Base-by-base conservation (phyloP, 2,888 invertebrate genomes). In the Torymus texanus region DNA sequence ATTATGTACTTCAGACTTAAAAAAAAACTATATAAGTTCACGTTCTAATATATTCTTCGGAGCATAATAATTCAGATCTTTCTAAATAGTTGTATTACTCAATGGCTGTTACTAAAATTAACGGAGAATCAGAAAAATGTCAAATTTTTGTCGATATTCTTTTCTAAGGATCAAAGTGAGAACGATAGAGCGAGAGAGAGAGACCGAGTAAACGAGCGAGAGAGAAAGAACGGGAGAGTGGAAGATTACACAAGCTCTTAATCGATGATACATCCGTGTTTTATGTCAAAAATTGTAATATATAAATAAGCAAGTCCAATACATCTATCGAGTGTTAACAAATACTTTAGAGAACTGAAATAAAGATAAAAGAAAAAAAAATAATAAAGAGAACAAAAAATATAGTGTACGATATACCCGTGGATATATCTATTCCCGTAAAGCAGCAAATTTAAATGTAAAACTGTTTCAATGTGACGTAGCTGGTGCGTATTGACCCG, bases 401-500 rank as follows among this genome's bases (percentile, higher is more conserved):
- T 56, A 55, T 70, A 78, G 8, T 67, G 61, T 75, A 71, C 50
- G 59, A 79, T 79, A 70, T 72, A 67, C 14, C 41, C 11, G 56
- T 78, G 71, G 58, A 74, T 75, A 71, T 67, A 76, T 75, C 68
- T 50, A 62, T 78, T 56, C 50, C 51, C 66, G 2, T 67, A 56
- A 75, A 61, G 29, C n/a, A 16, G 66, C 51, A 75, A 81, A 79
- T 68, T 79, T 79, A 50, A 79, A 78, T 79, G 75, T 79, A 75
- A 78, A 81, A 56, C 72, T 78, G 75, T 78, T 75, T 81, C 41
- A 81, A 81, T 81, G 78, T 81, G 58, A 67, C 58, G 24, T 78
- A 75, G 63, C 29, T 53, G 55, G 66, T 70, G 62, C 63, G 41
- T 41, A 41, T 41, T 41, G 41, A 41, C 41, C 41, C 41, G 41